Percentiles rank a stretch among this genome's conserved stretches.
Conservation (phyloP, 2,797 vertebrate genomes). For the Chiroxiphia lanceolata region DNA sequence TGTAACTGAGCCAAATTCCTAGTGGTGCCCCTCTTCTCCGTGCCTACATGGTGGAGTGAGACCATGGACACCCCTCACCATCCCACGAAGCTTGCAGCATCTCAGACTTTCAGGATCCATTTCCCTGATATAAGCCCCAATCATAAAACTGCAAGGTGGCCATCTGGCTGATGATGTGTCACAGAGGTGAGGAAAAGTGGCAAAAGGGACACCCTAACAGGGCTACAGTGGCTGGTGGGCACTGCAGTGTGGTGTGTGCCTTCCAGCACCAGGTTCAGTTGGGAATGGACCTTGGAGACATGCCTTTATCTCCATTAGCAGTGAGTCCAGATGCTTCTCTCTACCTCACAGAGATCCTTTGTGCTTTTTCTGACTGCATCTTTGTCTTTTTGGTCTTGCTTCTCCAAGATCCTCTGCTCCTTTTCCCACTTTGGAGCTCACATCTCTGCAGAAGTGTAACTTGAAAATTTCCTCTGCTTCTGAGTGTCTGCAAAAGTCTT, state of each 20-base stretch:
- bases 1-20: not conserved
- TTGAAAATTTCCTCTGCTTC: not conserved
- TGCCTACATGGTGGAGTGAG: accelerated
- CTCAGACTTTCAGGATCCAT: not conserved
- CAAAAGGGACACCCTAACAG: not conserved
- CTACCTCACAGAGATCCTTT: not conserved
- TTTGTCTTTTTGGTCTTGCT: not conserved
- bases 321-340: not conserved
- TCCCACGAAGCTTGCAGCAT: accelerated
- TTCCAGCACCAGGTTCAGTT: not conserved
- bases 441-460: not conserved
- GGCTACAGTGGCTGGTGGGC: not conserved
- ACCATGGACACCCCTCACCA: accelerated
- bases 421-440: not conserved
- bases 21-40: accelerated
- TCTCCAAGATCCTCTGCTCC: not conserved
- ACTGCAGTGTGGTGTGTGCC: accelerated
- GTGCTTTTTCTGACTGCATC: not conserved
- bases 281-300: not conserved
- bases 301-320: not conserved
- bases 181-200: not conserved
- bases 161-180: not conserved
- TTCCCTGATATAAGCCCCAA: accelerated
- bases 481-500: not conserved
- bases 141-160: not conserved